These are phyloP conservation scores for Dysdera silvatica DNA, from an alignment of 1,140 invertebrate genomes.

Conservation along the genomic window DNA sequence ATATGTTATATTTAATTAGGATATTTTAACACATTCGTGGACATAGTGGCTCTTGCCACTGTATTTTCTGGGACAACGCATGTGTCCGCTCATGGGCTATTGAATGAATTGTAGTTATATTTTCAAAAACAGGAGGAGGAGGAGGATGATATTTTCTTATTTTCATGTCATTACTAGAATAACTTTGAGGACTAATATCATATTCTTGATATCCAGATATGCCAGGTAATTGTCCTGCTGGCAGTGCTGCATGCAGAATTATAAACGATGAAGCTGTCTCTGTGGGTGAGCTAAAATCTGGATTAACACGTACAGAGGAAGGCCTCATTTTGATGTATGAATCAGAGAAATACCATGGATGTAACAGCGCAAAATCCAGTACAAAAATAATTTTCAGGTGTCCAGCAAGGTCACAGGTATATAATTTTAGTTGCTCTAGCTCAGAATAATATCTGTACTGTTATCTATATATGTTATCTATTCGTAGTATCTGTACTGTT, in stretches of 20 bases:
- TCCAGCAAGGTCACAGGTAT: constrained; percentile 6
- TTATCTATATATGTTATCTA: no score
- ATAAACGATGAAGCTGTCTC: constrained; percentile 1
- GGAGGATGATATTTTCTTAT: no score
- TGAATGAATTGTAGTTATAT: no score
- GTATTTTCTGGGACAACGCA: no score
- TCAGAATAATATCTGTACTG: no score
- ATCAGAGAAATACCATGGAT: neutral
- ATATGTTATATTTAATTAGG: no score
- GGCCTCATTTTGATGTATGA: constrained; percentile 9
- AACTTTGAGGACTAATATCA: constrained; percentile 3
- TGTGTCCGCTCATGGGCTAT: no score
- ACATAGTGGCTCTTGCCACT: no score
- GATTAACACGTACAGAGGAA: neutral
- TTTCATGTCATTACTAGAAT: neutral
- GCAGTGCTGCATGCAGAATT: constrained; percentile 8
- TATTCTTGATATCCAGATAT: neutral
- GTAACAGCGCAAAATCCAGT: constrained; percentile 3
- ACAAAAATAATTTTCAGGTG: constrained; percentile 28
- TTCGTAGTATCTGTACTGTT: no score
- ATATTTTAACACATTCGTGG: no score
- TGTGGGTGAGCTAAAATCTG: neutral
- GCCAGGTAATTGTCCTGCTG: neutral
- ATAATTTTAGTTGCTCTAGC: neutral
- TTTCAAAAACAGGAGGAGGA: no score